phyloP scores from a whole-genome alignment of 2,113 vertebrate species.

The Pitta sordida region DNA sequence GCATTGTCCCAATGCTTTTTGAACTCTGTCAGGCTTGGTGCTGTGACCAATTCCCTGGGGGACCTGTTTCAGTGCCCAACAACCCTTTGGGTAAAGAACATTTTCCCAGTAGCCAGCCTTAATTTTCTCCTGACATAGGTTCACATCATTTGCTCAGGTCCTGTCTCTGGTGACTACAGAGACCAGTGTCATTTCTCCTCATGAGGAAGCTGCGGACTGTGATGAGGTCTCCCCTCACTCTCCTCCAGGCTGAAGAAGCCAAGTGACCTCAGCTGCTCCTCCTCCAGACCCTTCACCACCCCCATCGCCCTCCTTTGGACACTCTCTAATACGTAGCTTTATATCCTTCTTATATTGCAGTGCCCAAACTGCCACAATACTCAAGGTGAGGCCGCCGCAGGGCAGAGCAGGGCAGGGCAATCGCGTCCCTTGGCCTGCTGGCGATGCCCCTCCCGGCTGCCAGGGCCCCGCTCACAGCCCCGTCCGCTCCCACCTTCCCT shows the following conservation, averaged over 20 bases:
- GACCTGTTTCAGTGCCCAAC: neutral
- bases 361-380: neutral
- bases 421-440: neutral
- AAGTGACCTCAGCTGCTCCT: neutral
- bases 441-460: neutral
- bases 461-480: neutral
- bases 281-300: neutral
- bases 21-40: neutral
- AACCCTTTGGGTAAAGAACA: neutral
- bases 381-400: neutral
- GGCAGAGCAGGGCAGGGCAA: accelerated
- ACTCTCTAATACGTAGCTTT: neutral
- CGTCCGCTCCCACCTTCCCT: neutral
- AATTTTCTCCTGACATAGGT: neutral
- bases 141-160: neutral
- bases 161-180: neutral
- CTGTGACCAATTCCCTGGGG: neutral
- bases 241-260: neutral
- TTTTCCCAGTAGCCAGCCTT: neutral
- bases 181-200: neutral
- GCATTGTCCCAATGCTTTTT: neutral
- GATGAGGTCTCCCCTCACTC: neutral
- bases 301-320: neutral
- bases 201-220: accelerated
- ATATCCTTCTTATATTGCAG: neutral